Conservation (phyloP, 2,113 vertebrate species). For the Pituophis catenifer region DNA sequence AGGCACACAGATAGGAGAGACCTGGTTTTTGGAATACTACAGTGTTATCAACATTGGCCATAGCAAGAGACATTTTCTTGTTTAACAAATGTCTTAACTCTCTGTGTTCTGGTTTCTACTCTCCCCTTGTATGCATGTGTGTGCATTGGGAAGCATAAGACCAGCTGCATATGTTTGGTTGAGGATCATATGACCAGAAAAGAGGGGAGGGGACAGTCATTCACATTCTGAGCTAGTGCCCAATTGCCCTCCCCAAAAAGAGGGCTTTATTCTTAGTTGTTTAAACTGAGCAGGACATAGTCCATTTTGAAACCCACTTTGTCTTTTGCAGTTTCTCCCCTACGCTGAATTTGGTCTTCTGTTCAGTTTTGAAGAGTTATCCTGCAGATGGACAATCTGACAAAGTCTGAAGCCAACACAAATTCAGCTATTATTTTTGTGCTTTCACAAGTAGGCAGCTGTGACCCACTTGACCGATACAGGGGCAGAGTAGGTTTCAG, state of each 20-base stretch:
- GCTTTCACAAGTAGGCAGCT: neutral
- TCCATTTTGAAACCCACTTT: neutral
- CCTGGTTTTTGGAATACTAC: neutral
- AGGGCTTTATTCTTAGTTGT: neutral
- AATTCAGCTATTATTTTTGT: neutral
- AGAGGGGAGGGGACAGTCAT: neutral
- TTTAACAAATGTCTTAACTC: neutral
- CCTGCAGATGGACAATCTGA: neutral
- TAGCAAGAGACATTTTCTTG: neutral
- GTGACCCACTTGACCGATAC: neutral
- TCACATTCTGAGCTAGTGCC: neutral
- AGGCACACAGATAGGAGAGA: neutral
- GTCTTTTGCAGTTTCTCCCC: neutral
- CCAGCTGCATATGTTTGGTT: neutral
- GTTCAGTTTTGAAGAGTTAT: neutral
- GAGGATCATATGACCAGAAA: neutral
- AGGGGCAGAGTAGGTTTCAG: neutral
- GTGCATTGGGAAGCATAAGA: neutral
- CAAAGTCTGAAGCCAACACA: neutral
- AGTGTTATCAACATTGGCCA: neutral
- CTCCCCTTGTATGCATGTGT: neutral
- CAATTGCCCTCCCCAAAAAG: neutral
- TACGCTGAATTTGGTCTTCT: neutral
- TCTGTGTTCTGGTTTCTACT: neutral
- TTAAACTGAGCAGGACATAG: neutral